Evolutionary conservation across 2,888 invertebrate species (phyloP).

Genomic region (Sycophila texana): DNA sequence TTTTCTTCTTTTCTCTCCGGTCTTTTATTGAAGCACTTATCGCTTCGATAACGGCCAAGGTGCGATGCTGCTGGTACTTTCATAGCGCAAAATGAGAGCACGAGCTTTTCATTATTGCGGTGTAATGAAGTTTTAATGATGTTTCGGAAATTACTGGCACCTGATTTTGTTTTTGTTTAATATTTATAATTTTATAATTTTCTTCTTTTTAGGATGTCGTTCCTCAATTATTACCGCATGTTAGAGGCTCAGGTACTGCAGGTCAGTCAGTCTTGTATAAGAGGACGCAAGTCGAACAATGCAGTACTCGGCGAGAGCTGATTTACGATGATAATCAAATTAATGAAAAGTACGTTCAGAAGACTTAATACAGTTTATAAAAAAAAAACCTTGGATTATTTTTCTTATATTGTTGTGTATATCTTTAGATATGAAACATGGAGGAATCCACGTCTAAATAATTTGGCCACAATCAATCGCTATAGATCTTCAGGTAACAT

Average conservation of each 20-base stretch:
- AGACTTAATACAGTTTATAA: too few relatives aligned
- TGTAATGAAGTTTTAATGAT: neutral
- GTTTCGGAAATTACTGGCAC: too few relatives aligned
- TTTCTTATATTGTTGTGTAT: slow-evolving; percentile 29
- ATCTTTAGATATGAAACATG: slow-evolving; percentile 57
- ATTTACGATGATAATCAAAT: slow-evolving; percentile 59
- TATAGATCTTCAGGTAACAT: slow-evolving; percentile 46
- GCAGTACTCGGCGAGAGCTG: slow-evolving; percentile 63
- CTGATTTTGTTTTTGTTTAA: neutral
- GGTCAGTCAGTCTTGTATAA: slow-evolving; percentile 62
- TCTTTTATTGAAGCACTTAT: neutral
- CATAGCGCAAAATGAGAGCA: too few relatives aligned
- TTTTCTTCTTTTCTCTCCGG: slow-evolving; percentile 5
- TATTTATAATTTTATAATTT: neutral
- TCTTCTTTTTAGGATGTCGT: slow-evolving; percentile 58
- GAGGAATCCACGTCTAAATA: slow-evolving; percentile 45
- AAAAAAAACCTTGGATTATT: neutral
- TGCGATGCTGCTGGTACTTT: too few relatives aligned
- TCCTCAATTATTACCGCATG: slow-evolving; percentile 59
- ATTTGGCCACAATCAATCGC: slow-evolving; percentile 32
- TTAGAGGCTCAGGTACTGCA: slow-evolving; percentile 55
- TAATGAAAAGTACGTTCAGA: slow-evolving; percentile 50
- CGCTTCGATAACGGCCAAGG: too few relatives aligned
- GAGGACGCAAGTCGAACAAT: slow-evolving; percentile 65
- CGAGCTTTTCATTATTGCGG: too few relatives aligned